Conservation (phyloP, 2,113 vertebrate species). For the Oxyura jamaicensis region DNA sequence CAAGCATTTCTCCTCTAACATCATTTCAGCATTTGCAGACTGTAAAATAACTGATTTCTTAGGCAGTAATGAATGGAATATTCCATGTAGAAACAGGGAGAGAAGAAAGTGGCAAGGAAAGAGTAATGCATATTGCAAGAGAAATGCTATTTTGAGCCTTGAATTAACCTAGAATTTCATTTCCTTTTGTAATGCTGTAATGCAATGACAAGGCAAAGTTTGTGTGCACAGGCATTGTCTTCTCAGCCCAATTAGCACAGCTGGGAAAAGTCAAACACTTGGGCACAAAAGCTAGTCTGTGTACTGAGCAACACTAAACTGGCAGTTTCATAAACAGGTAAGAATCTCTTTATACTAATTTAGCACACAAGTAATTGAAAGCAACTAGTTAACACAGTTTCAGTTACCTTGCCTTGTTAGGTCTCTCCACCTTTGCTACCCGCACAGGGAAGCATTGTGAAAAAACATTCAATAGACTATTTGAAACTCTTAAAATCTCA, state of each 20-base stretch:
- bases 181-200: slow-evolving; percentile 48
- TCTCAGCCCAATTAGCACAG: neutral
- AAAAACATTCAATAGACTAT: neutral
- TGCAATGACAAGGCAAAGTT: slow-evolving; percentile 32
- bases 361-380: neutral
- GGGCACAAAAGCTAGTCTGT: neutral
- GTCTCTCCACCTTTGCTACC: neutral
- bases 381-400: neutral
- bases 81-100: slow-evolving; percentile 79
- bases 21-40: slow-evolving; percentile 78
- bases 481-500: neutral
- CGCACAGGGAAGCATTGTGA: neutral
- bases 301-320: neutral
- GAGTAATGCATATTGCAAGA: slow-evolving; percentile 63
- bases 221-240: neutral
- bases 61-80: slow-evolving; percentile 82
- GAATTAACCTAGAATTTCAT: slow-evolving; percentile 67
- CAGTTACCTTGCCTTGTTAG: neutral
- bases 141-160: slow-evolving; percentile 57
- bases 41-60: slow-evolving; percentile 80
- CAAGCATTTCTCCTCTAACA: slow-evolving; percentile 71
- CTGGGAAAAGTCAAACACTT: neutral
- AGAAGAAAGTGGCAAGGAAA: slow-evolving; percentile 62
- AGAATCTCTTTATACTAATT: neutral
- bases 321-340: neutral